phyloP scores from a whole-genome alignment of 2,113 vertebrate species.

The Takifugu flavidus region DNA sequence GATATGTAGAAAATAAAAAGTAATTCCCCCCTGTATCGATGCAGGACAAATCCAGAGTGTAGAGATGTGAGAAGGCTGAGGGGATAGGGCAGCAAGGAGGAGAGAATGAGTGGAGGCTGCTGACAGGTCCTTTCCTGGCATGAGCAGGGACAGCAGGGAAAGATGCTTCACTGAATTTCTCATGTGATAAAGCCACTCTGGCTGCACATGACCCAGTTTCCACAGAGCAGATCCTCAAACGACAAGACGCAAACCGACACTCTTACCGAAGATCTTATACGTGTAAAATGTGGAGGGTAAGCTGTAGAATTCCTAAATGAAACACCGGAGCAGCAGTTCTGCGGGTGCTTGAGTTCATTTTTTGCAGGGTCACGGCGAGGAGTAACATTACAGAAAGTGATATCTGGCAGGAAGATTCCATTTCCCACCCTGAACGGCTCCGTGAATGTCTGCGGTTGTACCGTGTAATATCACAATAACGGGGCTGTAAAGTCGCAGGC shows the following conservation, averaged over 20 bases:
- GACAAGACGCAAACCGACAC: constrained; percentile 36
- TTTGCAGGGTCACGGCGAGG: constrained; percentile 4
- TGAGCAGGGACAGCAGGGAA: constrained; percentile 18
- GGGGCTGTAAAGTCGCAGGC: constrained; percentile 2
- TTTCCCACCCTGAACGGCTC: constrained; percentile 12
- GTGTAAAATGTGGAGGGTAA: constrained; percentile 16
- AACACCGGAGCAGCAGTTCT: neutral
- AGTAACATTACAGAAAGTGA: constrained; percentile 16
- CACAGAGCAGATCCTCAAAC: constrained; percentile 7
- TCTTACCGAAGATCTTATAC: constrained; percentile 11
- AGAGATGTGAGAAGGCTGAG: constrained; percentile 1
- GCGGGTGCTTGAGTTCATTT: neutral
- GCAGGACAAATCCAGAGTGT: constrained; percentile 2
- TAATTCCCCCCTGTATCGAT: neutral
- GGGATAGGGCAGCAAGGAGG: constrained; percentile 5
- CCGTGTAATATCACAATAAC: constrained; percentile 8
- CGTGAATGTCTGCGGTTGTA: constrained; percentile 10
- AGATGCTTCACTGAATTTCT: constrained; percentile 43
- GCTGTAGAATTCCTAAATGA: constrained; percentile 10
- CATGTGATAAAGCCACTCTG: constrained; percentile 38
- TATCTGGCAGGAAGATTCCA: constrained; percentile 14
- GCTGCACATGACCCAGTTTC: constrained; percentile 56
- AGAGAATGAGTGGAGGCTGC: constrained; percentile 5
- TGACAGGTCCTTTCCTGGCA: neutral
- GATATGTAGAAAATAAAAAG: neutral